Evolutionary conservation across 1,140 invertebrate species (phyloP).

Genomic region (Dufourea novaeangliae): DNA sequence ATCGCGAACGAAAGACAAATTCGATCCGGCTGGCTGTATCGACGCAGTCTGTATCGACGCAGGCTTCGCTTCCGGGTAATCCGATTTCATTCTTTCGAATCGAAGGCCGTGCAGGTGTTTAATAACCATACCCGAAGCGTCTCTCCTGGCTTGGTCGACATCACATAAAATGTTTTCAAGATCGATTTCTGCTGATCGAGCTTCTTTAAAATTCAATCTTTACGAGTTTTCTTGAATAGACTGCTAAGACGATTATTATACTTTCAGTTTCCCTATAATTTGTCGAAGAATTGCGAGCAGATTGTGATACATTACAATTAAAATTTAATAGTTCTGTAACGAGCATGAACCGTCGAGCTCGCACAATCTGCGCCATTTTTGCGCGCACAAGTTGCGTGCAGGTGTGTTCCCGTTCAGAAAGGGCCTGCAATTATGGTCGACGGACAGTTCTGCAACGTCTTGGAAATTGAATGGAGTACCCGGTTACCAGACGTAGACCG

Average conservation of each 20-base stretch:
- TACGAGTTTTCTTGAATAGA: too few relatives aligned
- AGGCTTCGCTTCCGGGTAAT: conserved; percentile 26
- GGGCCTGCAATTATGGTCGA: conserved; percentile 26
- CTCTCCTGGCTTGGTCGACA: background rate
- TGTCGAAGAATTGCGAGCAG: too few relatives aligned
- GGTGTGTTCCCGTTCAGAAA: conserved; percentile 32
- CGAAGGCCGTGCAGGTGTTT: conserved; percentile 1
- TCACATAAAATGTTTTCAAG: too few relatives aligned
- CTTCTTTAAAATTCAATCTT: too few relatives aligned
- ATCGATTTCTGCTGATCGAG: too few relatives aligned
- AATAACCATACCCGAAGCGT: background rate
- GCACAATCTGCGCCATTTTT: background rate
- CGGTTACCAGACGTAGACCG: conserved; percentile 24
- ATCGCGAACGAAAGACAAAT: conserved; percentile 31
- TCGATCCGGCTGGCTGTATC: conserved; percentile 9
- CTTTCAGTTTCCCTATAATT: too few relatives aligned
- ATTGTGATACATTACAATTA: too few relatives aligned
- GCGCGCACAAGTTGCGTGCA: conserved; percentile 26
- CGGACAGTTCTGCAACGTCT: conserved; percentile 15
- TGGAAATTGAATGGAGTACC: conserved; percentile 40
- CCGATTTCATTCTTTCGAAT: background rate
- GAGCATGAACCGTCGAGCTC: background rate
- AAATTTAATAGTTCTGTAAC: too few relatives aligned
- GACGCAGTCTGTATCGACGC: too few relatives aligned
- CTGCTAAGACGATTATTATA: too few relatives aligned